Evolutionary conservation across 2,797 vertebrate genomes (phyloP), one percentile per base, ranked within the genome.

Genomic region (Thripadectes ignobilis): DNA sequence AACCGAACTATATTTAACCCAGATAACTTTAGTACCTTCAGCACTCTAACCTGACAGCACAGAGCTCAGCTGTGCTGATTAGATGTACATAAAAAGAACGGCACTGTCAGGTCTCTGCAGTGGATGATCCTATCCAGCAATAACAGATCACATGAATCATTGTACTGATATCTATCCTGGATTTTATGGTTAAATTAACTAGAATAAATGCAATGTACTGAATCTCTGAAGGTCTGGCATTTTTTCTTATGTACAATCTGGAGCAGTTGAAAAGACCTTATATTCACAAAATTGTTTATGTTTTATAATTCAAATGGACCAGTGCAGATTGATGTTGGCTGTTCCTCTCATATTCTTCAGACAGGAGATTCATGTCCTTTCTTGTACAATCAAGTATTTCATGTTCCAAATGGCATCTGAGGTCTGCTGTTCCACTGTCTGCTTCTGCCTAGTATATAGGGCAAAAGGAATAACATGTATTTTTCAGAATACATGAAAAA

Each of bases 401-500:
- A 52, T 63, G 48, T 77, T 88, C 67, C 81, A 88, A 96, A 85
- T 46, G 71, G 68, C 93, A 85, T 73, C 81, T 89, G 52, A 93
- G 32, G 30, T 88, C 65, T 94, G 62, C 66, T 77, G 78, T 96
- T 95, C 73, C 54, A 41, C 72, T 69, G 26, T 48, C 82, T 94
- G 83, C 77, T 63, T 81, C 90, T 94, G 83, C 78, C 80, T 67
- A 39, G 61, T 79, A 49, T 45, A 65, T 36, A 73, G 57, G 46
- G 81, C 66, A 92, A 93, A 95, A 76, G 41, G 68, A 83, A 66
- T 69, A 69, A 34, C 49, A 38, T 52, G 46, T 76, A 72, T 95
- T 95, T 94, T 96, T 65, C 75, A 63, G 69, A 88, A 93, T 59
- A 90, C 55, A 41, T 69, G 62, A 74, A 86, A 87, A 95, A 79